Conservation (phyloP, 2,797 vertebrate species). For the Syndactyla subalaris region DNA sequence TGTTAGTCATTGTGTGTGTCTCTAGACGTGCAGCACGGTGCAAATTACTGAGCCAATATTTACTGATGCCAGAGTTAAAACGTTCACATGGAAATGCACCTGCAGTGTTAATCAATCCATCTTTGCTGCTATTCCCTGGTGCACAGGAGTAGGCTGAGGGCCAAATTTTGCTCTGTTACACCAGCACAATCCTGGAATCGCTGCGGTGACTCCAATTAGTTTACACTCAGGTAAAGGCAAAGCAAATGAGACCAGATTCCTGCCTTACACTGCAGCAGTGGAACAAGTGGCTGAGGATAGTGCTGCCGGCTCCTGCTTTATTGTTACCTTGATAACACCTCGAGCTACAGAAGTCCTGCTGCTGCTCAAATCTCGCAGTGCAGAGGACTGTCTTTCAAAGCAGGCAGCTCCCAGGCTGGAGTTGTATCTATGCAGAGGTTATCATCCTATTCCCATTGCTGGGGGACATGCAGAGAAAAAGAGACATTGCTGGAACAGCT, state of each 20-base stretch:
- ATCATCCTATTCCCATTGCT: neutral
- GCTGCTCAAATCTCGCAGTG: neutral
- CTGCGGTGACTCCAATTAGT: neutral
- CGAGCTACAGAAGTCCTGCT: neutral
- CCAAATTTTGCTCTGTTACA: conserved; percentile 14
- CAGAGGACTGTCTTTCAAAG: conserved; percentile 14
- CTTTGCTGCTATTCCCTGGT: neutral
- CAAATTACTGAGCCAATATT: neutral
- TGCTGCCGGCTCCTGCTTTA: conserved; percentile 23
- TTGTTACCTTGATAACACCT: conserved; percentile 28
- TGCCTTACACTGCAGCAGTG: neutral
- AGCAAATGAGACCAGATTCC: conserved; percentile 15
- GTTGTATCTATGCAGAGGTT: neutral
- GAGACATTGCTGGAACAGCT: neutral
- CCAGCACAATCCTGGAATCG: neutral
- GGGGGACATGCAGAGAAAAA: conserved; percentile 1
- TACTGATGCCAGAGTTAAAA: conserved; percentile 41
- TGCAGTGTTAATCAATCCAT: conserved; percentile 56
- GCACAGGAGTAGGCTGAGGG: neutral
- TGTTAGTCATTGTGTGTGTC: conserved; percentile 1
- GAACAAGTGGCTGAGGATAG: neutral
- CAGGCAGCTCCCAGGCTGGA: neutral
- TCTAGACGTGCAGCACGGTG: neutral
- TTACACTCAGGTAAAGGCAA: neutral
- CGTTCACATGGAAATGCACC: conserved; percentile 35